Base-by-base conservation (phyloP, 2,797 vertebrate species). In the Acestrorhynchus altus region DNA sequence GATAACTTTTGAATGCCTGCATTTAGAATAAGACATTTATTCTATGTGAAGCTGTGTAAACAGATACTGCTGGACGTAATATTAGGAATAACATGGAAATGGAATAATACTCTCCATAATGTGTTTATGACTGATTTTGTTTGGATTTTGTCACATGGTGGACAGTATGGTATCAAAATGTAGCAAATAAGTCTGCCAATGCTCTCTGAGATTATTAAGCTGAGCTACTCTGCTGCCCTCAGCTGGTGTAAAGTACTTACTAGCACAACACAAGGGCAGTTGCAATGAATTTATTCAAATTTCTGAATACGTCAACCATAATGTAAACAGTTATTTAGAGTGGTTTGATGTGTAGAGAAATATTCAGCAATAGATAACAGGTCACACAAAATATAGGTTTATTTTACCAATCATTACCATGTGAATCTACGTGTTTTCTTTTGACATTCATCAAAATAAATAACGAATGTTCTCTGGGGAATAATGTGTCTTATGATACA, bases 201-300 rank as follows among this genome's bases (percentile, higher is more conserved):
- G 44, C 44, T 16, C 13, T 18, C 65, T 9, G 15, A 28, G 46
- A 49, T 67, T 42, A 65, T 63, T 51, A 47, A 59, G 60, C 31
- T 72, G 76, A 81, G 46, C 68, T 73, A 24, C 60, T 67, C 56
- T 81, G 75, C 80, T 77, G 75, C 75, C 80, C 75, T 35, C 80
- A 77, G 47, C 49, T 77, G 80, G 54, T 74, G 8, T 39, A 26
- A 57, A 63, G 31, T 20, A 15, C 72, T 31, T 49, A 28, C 8
- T 12, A 54, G 49, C 39, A 69, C 64, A 64, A 31, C 31, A 6
- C 6, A 35, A 35, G 31, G 6, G 31, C 6, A 35, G 31, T 35
- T 35, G 2, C 31, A 35, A 35, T 35, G 31, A 6, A 35, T 35
- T 35, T 35, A 35, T 35, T 2, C 6, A 35, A 35, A 35, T 2